phyloP scores from a whole-genome alignment of 2,888 invertebrate genomes.

The Amphipyra tragopoginis region DNA sequence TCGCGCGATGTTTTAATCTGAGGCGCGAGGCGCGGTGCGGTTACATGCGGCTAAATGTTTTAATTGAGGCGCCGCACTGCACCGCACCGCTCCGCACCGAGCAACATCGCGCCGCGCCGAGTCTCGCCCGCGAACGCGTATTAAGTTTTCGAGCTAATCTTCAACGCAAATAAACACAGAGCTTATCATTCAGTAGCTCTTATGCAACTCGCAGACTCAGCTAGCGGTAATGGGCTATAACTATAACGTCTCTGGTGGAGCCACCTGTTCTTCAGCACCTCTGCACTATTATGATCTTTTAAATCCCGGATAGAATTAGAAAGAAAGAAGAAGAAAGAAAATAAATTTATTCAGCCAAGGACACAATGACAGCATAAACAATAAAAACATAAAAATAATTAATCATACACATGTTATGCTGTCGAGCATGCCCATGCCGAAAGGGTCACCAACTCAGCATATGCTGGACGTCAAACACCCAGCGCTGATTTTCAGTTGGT shows the following conservation, averaged over 20 bases:
- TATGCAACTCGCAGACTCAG: background rate
- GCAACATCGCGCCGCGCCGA: background rate
- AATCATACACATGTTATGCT: too few relatives aligned
- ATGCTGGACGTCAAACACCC: too few relatives aligned
- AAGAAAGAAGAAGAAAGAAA: too few relatives aligned
- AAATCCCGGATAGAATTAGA: background rate
- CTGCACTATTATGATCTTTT: background rate
- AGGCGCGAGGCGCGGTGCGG: constrained; percentile 46
- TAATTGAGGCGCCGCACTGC: constrained; percentile 41
- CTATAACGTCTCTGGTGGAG: background rate
- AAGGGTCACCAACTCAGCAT: too few relatives aligned
- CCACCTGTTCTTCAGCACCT: background rate
- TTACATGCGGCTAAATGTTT: constrained; percentile 54
- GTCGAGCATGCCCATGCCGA: too few relatives aligned
- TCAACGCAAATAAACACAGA: background rate
- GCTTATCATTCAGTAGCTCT: background rate
- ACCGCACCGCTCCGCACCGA: background rate
- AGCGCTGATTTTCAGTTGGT: too few relatives aligned
- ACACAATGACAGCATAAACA: too few relatives aligned
- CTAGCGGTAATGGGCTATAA: background rate
- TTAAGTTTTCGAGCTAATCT: background rate
- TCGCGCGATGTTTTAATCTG: constrained; percentile 67
- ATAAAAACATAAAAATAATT: too few relatives aligned
- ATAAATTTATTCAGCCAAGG: too few relatives aligned
- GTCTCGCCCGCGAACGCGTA: background rate